Evolutionary conservation across 2,888 invertebrate genomes (phyloP), one percentile per base, ranked within the genome.

Genomic region (Drosophila paracracens): DNA sequence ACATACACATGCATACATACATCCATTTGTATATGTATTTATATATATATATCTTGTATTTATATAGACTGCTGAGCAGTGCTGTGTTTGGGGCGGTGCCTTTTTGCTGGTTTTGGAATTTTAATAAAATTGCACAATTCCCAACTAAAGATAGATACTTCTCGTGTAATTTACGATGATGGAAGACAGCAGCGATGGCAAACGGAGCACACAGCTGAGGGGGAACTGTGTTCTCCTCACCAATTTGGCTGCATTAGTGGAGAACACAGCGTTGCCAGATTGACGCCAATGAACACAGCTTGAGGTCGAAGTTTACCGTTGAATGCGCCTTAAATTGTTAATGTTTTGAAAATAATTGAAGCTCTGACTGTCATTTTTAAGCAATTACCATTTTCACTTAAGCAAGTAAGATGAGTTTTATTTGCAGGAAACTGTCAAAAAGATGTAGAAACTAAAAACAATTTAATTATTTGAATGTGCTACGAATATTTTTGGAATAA

Each of bases 121-220:
- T 88, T 89, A 88, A 88, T 91, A 88, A 89, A 88, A 88, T 88
- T 91, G 91, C 88, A 74, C 79, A 88, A 81, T 79, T 83, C 76
- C 90, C 81, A 90, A 88, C 89, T 91, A 88, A 81, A 91, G 88
- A 88, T 88, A 88, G 81, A 91, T 88, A 88, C 88, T 88, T 89
- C 76, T 82, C 79, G 79, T 88, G 88, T 89, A 89, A 88, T 88
- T 88, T 88, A 88, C 75, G 88, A 88, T 88, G 91, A 88, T 91
- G 90, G 76, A 70, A 73, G 75, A 89, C 73, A 76, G 69, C 64
- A 81, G 71, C 85, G 83, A 82, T 76, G 73, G 78, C 81, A 73
- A 61, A 63, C 21, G 27, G 18, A 16, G 36, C 33, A n/a, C 43
- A 31, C 4, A 25, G 21, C 27, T 27, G 18, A 21, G 33, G n/a